Conservation (phyloP, 2,888 invertebrate genomes). For the Peribatodes rhomboidaria region DNA sequence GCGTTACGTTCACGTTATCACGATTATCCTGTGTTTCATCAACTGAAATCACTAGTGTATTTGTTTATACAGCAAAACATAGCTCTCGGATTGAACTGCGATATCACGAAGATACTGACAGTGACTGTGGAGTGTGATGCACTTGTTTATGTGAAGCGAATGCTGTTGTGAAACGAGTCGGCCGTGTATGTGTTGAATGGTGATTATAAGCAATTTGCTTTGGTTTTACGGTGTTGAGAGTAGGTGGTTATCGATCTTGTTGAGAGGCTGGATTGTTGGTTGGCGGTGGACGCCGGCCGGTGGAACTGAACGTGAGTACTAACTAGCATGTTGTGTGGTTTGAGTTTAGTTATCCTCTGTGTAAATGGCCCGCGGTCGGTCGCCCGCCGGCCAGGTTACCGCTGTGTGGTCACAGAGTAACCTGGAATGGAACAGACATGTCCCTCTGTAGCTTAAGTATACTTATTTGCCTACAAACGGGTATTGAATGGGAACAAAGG, state of each 20-base stretch:
- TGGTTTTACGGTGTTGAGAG: slow-evolving; percentile 81
- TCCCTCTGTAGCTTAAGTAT: background rate
- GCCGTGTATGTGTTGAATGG: slow-evolving; percentile 80
- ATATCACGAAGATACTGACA: slow-evolving; percentile 65
- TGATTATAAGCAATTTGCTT: slow-evolving; percentile 84
- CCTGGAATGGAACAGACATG: slow-evolving; percentile 5
- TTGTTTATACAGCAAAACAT: slow-evolving; percentile 78
- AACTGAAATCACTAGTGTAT: slow-evolving; percentile 77
- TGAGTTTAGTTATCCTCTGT: background rate
- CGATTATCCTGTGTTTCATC: slow-evolving; percentile 70
- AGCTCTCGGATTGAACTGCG: slow-evolving; percentile 71
- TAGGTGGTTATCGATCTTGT: slow-evolving; percentile 81
- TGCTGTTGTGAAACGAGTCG: slow-evolving; percentile 74
- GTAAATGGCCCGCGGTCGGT: slow-evolving; percentile 19
- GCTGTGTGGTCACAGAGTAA: slow-evolving; percentile 29
- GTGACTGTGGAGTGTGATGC: slow-evolving; percentile 68
- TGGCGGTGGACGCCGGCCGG: slow-evolving; percentile 62
- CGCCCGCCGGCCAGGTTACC: slow-evolving; percentile 22
- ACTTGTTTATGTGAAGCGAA: slow-evolving; percentile 69
- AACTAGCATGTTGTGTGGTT: slow-evolving; percentile 8
- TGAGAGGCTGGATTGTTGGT: slow-evolving; percentile 79
- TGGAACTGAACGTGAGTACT: slow-evolving; percentile 68
- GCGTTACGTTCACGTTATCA: slow-evolving; percentile 65
- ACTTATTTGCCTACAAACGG: slow-evolving; percentile 15
- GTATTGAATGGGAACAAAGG: slow-evolving; percentile 23